A percentile compares a stretch with the other conserved stretches of the same genome.
Conservation (phyloP, 1,140 invertebrate species). For the Magallana ariakensis region DNA sequence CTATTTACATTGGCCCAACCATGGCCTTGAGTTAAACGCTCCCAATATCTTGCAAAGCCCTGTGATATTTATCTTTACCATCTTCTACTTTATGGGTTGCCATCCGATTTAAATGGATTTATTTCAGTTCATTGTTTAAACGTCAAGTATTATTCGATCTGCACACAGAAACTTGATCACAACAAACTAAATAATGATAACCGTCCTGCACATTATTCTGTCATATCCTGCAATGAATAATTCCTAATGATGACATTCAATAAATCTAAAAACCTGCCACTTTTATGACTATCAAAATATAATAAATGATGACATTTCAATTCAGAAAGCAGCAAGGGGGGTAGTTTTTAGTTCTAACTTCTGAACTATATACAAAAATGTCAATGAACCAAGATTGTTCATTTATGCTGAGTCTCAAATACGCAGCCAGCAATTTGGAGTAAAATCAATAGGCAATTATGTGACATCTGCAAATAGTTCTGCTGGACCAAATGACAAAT, state of each 20-base stretch:
- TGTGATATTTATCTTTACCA: background rate
- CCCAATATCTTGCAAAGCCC: constrained; percentile 6
- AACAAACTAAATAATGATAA: background rate
- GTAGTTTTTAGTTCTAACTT: background rate
- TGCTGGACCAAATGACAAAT: background rate
- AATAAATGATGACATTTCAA: background rate
- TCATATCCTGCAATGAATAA: background rate
- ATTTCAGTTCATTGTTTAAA: constrained; percentile 22
- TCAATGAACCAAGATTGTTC: constrained; percentile 18
- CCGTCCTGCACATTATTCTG: background rate
- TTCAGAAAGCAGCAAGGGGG: background rate
- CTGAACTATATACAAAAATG: background rate
- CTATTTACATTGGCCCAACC: constrained; percentile 17
- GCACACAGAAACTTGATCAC: background rate
- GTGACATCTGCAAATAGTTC: constrained; percentile 14
- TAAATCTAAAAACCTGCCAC: background rate
- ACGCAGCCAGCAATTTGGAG: background rate
- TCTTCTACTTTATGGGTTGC: background rate
- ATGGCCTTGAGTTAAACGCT: constrained; percentile 9
- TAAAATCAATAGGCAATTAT: background rate
- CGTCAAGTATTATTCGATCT: background rate
- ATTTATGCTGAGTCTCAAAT: background rate
- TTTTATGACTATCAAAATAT: background rate
- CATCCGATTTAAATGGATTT: background rate
- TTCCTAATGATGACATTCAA: background rate